Evolutionary conservation across 1,140 invertebrate species (phyloP).

Genomic region (Riptortus pedestris): DNA sequence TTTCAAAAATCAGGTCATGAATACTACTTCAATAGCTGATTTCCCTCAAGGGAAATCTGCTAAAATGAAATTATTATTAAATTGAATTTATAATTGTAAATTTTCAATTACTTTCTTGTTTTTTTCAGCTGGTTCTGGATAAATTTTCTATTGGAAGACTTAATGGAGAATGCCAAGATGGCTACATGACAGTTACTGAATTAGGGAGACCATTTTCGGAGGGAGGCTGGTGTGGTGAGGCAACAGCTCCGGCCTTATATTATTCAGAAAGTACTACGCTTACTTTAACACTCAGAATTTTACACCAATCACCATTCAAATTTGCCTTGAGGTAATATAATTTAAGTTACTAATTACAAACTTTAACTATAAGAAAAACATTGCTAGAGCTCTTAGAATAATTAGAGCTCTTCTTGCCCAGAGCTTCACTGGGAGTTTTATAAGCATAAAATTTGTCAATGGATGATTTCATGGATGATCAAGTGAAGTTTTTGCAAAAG

Average conservation of each 20-base stretch:
- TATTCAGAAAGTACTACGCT: slow-evolving; percentile 75
- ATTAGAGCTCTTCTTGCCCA: too few relatives aligned
- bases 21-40: too few relatives aligned
- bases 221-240: slow-evolving; percentile 70
- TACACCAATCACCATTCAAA: slow-evolving; percentile 45
- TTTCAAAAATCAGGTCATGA: too few relatives aligned
- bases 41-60: too few relatives aligned
- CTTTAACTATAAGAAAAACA: not conserved
- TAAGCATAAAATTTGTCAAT: too few relatives aligned
- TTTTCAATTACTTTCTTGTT: too few relatives aligned
- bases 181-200: slow-evolving; percentile 73
- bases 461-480: not conserved
- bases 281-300: slow-evolving; percentile 60
- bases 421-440: too few relatives aligned
- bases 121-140: slow-evolving; percentile 62
- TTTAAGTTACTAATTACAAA: not conserved
- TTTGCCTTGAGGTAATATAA: slow-evolving; percentile 13
- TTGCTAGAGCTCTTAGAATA: too few relatives aligned
- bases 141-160: slow-evolving; percentile 68
- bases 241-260: slow-evolving; percentile 63
- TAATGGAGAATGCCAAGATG: slow-evolving; percentile 60
- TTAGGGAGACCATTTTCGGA: slow-evolving; percentile 69
- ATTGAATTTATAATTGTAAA: too few relatives aligned
- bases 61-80: too few relatives aligned
- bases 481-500: too few relatives aligned